Conservation (phyloP, 2,797 vertebrate species). For the Danio jaintianensis region DNA sequence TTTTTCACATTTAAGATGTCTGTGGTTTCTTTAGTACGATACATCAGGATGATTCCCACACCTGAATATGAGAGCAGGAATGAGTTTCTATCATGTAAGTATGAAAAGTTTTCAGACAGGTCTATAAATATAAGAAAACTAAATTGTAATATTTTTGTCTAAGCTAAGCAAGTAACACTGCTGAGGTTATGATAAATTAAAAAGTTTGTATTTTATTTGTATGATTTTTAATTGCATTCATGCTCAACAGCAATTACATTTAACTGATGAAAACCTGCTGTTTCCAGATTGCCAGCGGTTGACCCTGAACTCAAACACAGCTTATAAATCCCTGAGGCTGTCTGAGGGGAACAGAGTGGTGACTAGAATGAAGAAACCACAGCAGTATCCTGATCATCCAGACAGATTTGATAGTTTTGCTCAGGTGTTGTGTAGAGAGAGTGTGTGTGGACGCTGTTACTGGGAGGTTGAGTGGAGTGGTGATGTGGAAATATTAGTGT, state of each 20-base stretch:
- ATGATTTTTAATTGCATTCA: no score
- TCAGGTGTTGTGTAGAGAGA: conserved; percentile 15
- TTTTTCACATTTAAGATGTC: neutral
- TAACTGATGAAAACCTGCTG: no score
- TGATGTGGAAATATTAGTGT: neutral
- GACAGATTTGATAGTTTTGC: neutral
- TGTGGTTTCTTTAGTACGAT: neutral
- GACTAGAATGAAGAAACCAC: neutral
- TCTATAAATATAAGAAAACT: no score
- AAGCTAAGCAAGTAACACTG: neutral
- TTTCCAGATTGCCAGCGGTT: neutral
- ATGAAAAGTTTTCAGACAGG: neutral
- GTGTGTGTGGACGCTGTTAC: neutral
- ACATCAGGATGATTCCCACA: conserved; percentile 7
- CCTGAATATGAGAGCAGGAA: neutral
- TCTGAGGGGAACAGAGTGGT: neutral
- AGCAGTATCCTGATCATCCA: neutral
- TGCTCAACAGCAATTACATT: no score
- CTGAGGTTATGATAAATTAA: neutral
- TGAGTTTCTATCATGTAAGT: neutral
- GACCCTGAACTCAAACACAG: neutral
- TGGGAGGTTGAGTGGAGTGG: conserved; percentile 8
- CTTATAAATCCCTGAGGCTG: neutral
- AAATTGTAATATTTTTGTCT: neutral
- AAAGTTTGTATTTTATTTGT: neutral